Base-by-base conservation (phyloP, 2,888 invertebrate species). In the Polyommatus iphigenia region DNA sequence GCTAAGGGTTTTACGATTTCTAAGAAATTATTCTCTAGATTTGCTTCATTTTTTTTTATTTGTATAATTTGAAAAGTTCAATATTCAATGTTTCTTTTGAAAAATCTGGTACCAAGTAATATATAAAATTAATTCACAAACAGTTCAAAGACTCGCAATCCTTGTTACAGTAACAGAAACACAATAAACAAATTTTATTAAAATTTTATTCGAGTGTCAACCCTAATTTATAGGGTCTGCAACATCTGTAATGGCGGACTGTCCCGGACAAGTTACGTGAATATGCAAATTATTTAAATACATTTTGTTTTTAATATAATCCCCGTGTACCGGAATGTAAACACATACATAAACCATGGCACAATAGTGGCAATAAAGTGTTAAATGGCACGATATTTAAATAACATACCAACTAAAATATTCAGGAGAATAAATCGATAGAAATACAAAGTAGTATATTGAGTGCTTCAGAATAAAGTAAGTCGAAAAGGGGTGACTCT, bases 251-350 rank as follows among this genome's bases (percentile, higher is more conserved):
- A 82, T 81, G 83, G 80, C 82, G 80, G 83, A 80, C 78, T 46
- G 81, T 50, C 77, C 78, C 81, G 79, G 79, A 79, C 81, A 81
- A 81, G 78, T 80, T 82, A 81, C 81, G 81, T 80, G 81, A 80
- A 82, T 83, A 87, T 86, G 86, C 85, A 86, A 86, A 87, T 87
- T 81, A 83, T 85, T 83, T 83, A 81, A 85, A 83, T 82, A 82
- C 82, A 83, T 84, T 82, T 79, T 81, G 80, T 79, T 81, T 79
- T 78, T 79, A 79, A 78, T 80, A 78, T 78, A 81, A 82, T 79
- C 78, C 75, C 77, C 77, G 72, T 79, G 79, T 81, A 81, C 79
- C 78, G 59, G 78, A 81, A 80, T 82, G 79, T 80, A 81, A 81
- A 80, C 79, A 78, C 75, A 75, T 24, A 15, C 50, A 62, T 77